phyloP scores from a whole-genome alignment of 2,113 vertebrate species.

The Callopanchax toddi region DNA sequence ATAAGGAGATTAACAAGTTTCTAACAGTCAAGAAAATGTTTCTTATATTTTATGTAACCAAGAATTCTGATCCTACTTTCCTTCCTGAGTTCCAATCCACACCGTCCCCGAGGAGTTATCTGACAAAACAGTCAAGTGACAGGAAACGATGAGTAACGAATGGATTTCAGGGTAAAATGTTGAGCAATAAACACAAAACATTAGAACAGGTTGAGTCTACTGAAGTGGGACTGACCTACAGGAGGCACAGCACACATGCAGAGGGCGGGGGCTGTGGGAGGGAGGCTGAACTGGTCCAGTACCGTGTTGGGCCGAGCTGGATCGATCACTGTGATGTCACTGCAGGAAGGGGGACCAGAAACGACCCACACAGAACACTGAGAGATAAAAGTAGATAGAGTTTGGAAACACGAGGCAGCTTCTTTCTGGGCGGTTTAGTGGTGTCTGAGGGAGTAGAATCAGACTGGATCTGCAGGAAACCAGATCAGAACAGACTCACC shows the following conservation, averaged over 20 bases:
- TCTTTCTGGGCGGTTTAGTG: conserved; percentile 3
- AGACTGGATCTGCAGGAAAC: too few species aligned
- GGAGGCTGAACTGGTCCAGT: conserved; percentile 82
- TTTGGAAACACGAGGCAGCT: conserved; percentile 38
- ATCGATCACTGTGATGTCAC: conserved; percentile 82
- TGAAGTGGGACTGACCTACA: conserved; percentile 79
- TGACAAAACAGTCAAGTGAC: conserved; percentile 51
- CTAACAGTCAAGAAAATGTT: background rate
- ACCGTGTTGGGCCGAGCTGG: conserved; percentile 81
- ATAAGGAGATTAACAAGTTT: background rate
- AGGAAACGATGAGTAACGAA: conserved; percentile 11
- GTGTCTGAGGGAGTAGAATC: conserved; percentile 36
- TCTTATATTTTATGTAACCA: background rate
- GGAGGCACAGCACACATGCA: conserved; percentile 82
- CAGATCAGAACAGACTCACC: conserved; percentile 62
- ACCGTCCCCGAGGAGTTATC: conserved; percentile 76
- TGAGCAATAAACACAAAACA: background rate
- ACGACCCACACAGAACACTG: conserved; percentile 83
- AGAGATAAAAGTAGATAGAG: conserved; percentile 35
- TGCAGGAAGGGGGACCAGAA: conserved; percentile 80
- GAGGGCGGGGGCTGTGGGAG: conserved; percentile 80
- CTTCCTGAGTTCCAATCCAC: conserved; percentile 85
- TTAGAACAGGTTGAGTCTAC: too few species aligned
- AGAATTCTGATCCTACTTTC: conserved; percentile 69
- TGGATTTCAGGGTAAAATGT: conserved; percentile 9